Conservation (phyloP, 2,113 vertebrate genomes). For the Diphyllodes magnificus region DNA sequence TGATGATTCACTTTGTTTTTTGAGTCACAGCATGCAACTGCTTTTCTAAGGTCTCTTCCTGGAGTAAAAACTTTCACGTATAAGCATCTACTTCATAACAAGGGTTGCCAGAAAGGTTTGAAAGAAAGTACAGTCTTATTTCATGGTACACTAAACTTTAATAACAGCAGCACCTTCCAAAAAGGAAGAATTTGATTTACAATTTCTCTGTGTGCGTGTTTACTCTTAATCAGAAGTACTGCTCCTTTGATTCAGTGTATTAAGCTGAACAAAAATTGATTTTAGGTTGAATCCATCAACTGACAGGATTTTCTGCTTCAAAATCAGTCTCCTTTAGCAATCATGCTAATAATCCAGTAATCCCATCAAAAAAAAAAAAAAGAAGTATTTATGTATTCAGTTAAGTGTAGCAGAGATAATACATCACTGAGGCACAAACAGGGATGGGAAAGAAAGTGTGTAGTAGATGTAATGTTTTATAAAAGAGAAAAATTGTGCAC, state of each 20-base stretch:
- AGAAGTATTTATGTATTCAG: constrained; percentile 12
- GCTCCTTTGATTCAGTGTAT: constrained; percentile 26
- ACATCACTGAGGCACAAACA: background rate
- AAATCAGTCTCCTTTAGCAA: constrained; percentile 41
- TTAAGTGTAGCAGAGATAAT: background rate
- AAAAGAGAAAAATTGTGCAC: background rate
- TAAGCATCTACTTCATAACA: constrained; percentile 35
- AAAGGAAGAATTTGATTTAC: constrained; percentile 62
- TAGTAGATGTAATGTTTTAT: background rate
- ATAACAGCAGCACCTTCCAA: constrained; percentile 24
- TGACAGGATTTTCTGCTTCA: constrained; percentile 54
- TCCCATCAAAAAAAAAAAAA: background rate
- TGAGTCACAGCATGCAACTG: background rate
- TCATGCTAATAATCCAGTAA: constrained; percentile 49
- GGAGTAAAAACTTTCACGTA: background rate
- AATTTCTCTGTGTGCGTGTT: constrained; percentile 43
- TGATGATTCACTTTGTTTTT: background rate
- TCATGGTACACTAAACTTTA: constrained; percentile 69
- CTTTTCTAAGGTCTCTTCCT: background rate
- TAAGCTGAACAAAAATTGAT: constrained; percentile 59
- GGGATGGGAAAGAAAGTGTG: background rate
- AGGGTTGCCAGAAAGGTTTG: constrained; percentile 37
- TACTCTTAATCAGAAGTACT: constrained; percentile 63
- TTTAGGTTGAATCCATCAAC: constrained; percentile 58
- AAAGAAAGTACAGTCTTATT: constrained; percentile 60